Conservation (phyloP, 1,140 invertebrate genomes). For the Sinonovacula constricta region DNA sequence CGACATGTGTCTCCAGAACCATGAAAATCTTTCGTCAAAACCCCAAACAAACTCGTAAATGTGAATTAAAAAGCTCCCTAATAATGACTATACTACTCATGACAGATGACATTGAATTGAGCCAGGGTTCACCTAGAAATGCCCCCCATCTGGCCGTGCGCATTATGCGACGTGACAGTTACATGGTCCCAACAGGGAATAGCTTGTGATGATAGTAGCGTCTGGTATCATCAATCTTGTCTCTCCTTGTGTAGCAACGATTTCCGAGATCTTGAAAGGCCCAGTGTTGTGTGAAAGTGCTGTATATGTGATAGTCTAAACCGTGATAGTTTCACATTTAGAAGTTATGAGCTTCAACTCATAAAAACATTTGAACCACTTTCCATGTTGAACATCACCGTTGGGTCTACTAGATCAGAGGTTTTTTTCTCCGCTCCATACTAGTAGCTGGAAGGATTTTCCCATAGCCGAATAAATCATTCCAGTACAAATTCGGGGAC, state of each 20-base stretch:
- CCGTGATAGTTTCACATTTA: conserved; percentile 25
- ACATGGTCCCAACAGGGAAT: conserved; percentile 32
- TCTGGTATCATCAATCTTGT: conserved; percentile 36
- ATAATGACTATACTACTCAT: too few species aligned
- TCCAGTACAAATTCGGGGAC: neutral
- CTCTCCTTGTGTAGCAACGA: too few species aligned
- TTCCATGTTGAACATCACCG: too few species aligned
- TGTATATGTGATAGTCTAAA: too few species aligned
- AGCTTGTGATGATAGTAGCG: conserved; percentile 27
- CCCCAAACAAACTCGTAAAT: too few species aligned
- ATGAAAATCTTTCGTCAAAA: too few species aligned
- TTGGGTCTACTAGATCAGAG: conserved; percentile 7
- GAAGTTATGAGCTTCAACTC: conserved; percentile 1
- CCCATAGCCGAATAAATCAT: conserved; percentile 3
- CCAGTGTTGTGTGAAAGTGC: conserved; percentile 21
- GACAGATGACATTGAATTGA: too few species aligned
- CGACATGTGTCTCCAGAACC: too few species aligned
- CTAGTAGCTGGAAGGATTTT: neutral
- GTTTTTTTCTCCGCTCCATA: neutral
- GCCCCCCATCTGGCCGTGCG: conserved; percentile 31
- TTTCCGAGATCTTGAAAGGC: conserved; percentile 5
- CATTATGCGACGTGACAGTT: conserved; percentile 26
- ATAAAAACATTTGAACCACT: too few species aligned
- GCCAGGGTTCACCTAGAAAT: conserved; percentile 12
- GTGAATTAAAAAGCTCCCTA: too few species aligned